Conservation (phyloP, 2,888 invertebrate species). For the Sphaeridia pumilis region DNA sequence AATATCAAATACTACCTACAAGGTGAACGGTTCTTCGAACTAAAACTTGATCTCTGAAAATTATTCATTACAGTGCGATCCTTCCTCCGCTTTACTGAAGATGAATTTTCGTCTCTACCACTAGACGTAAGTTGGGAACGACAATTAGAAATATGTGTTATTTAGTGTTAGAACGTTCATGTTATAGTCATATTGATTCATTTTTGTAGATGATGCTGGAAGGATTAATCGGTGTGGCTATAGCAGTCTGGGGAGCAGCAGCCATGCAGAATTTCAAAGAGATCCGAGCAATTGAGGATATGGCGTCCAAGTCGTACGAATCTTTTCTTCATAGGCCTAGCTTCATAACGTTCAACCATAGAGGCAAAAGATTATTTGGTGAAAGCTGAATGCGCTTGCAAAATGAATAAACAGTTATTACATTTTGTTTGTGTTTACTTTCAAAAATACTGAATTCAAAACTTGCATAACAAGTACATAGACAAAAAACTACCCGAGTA, state of each 20-base stretch:
- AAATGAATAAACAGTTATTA: too few species aligned
- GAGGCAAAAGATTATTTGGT: slow-evolving; percentile 34
- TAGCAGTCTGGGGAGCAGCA: slow-evolving; percentile 34
- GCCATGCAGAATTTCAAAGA: slow-evolving; percentile 34
- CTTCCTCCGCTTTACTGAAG: slow-evolving; percentile 32
- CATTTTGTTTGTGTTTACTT: too few species aligned
- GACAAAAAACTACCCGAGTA: too few species aligned
- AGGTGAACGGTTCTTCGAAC: too few species aligned
- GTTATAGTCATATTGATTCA: too few species aligned
- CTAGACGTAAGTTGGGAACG: slow-evolving; percentile 31
- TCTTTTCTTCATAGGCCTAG: slow-evolving; percentile 33
- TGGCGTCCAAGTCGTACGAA: slow-evolving; percentile 32
- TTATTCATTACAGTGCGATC: slow-evolving; percentile 28
- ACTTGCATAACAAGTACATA: too few species aligned
- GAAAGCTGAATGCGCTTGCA: too few species aligned
- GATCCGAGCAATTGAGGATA: slow-evolving; percentile 34
- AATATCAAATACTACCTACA: not conserved
- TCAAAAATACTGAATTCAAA: too few species aligned
- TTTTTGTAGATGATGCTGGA: slow-evolving; percentile 30
- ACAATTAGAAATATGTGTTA: too few species aligned
- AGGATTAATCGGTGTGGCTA: slow-evolving; percentile 31
- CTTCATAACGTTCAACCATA: slow-evolving; percentile 33
- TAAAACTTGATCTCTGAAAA: too few species aligned
- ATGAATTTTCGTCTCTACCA: slow-evolving; percentile 28
- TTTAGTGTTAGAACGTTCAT: too few species aligned